Evolutionary conservation across 2,888 invertebrate genomes (phyloP).

Genomic region (Morinoia aosen): DNA sequence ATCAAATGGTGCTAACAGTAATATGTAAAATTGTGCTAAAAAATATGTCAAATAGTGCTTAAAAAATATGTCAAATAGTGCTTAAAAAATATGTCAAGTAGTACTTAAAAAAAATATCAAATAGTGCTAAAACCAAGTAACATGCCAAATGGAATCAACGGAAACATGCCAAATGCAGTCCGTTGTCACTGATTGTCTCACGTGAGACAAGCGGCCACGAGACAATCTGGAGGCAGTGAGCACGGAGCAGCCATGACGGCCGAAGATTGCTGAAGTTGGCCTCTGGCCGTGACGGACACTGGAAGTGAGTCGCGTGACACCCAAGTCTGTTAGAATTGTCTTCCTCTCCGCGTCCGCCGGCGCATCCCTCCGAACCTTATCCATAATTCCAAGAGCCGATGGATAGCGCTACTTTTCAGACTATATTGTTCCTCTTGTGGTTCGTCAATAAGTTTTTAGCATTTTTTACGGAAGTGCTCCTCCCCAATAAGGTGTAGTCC

Average conservation of each 20-base stretch:
- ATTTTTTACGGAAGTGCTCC: not conserved
- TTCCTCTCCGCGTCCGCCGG: not conserved
- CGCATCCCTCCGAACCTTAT: not conserved
- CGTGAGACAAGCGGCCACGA: too few relatives aligned
- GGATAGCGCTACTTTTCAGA: constrained; percentile 52
- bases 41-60: too few relatives aligned
- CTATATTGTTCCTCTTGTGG: constrained; percentile 54
- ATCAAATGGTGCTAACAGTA: too few relatives aligned
- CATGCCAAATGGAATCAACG: too few relatives aligned
- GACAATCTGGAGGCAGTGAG: not conserved
- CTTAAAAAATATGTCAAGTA: too few relatives aligned
- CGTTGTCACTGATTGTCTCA: too few relatives aligned
- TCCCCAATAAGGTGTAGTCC: not conserved
- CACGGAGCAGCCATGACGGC: not conserved
- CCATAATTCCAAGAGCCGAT: constrained; percentile 46
- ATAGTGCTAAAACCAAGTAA: too few relatives aligned
- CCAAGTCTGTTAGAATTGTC: not conserved
- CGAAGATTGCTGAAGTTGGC: not conserved
- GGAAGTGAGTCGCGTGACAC: not conserved
- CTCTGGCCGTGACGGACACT: not conserved
- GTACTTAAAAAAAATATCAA: too few relatives aligned
- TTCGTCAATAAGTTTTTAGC: constrained; percentile 27
- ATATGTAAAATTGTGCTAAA: too few relatives aligned
- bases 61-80: too few relatives aligned
- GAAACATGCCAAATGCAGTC: too few relatives aligned